phyloP scores from a whole-genome alignment of 2,113 vertebrate species.

The Phyllostomus hastatus region DNA sequence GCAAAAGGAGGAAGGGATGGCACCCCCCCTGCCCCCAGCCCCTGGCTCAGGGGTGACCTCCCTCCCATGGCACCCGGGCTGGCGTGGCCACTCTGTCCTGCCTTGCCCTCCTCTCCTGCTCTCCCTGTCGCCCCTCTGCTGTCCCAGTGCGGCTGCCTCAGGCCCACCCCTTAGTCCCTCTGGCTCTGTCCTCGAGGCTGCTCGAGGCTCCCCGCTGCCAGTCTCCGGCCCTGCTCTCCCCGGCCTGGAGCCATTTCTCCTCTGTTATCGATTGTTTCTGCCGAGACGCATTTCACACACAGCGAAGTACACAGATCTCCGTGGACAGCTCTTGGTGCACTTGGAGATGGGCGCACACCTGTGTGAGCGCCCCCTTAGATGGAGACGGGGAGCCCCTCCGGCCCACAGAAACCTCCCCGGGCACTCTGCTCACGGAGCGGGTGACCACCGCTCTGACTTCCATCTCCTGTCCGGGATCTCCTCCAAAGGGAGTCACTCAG shows the following conservation, averaged over 20 bases:
- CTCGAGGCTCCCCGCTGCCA: too few relatives aligned
- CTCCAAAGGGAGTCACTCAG: not conserved
- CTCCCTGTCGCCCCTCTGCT: not conserved
- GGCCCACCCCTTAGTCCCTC: not conserved
- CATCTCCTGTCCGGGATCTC: not conserved
- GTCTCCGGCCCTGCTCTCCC: not conserved
- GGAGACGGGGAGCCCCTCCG: not conserved
- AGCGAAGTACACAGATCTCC: not conserved
- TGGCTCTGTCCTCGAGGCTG: not conserved
- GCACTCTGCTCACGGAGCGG: not conserved
- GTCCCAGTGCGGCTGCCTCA: not conserved
- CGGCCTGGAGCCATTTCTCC: not conserved
- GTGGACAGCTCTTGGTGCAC: not conserved
- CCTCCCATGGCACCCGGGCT: accelerated
- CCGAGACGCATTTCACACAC: not conserved
- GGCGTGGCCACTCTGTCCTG: accelerated
- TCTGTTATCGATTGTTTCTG: not conserved
- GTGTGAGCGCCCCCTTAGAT: not conserved
- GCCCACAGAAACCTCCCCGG: not conserved
- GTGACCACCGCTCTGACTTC: not conserved
- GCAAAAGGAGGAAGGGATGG: not conserved
- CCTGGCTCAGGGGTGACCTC: too few relatives aligned
- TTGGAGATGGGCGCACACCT: not conserved
- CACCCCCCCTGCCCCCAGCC: not conserved
- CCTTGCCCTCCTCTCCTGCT: too few relatives aligned